Evolutionary conservation across 2,888 invertebrate species (phyloP), one percentile per base, ranked within the genome.

Genomic region (Cinara cedri): DNA sequence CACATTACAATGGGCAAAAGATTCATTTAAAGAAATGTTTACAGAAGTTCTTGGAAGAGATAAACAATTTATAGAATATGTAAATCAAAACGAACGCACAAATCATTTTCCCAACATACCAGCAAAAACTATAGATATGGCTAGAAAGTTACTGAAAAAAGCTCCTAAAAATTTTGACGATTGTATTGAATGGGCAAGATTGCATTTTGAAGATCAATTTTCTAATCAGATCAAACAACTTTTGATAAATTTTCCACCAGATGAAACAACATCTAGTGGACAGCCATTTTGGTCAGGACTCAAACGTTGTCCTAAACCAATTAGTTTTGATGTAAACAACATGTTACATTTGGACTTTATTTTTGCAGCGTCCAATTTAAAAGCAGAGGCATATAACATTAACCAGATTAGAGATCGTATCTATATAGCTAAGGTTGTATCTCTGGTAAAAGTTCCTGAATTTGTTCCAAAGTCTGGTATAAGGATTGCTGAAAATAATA

Each of bases 211-310:
- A 86, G 93, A 95, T 81, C 95, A 97, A 85, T 99, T 95, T 87
- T 89, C 90, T 84, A 97, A 98, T 88, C 95, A 96, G 87, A 99
- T 99, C 84, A 91, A 92, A 83, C 99, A 99, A 87, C 89, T 99
- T 83, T 88, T 99, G 44, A 98, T 92, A 87, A 99, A 98, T 87
- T 99, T 99, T 88, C 99, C 99, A 10, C 91, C 95, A 0, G 94
- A 97, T 87, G 95, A 95, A 86, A 87, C 92, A 81, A 94, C 94
- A 55, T 91, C 93, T 21, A 93, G 91, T 85, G 95, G 95, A 0
- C 93, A 96, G 80, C 93, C 94, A 3, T 99, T 99, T 88, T 99
- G 99, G 99, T 98, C 98, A 0, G 98, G 96, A 0, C 95, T 95
- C 0, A 97, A 99, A 87, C 90, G 98, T 60, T 99, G 98, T 85